Conservation (phyloP, 2,113 vertebrate species). For the Eurystomus gularis region DNA sequence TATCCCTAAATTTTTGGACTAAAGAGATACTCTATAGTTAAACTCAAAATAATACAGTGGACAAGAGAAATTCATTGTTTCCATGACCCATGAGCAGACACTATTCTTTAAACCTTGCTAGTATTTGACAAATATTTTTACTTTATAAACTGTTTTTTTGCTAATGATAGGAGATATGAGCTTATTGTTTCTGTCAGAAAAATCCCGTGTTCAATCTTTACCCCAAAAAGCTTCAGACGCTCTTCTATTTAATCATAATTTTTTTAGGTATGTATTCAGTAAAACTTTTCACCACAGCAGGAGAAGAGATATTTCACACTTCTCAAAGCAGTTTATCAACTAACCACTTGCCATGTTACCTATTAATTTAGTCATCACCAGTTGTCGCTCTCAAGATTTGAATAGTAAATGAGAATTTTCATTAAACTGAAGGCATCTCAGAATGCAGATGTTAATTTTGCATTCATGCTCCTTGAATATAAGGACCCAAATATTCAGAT, state of each 20-base stretch:
- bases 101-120: not conserved
- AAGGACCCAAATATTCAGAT: not conserved
- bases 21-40: not conserved
- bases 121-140: not conserved
- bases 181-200: not conserved
- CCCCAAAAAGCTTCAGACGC: not conserved
- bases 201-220: not conserved
- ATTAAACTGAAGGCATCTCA: not conserved
- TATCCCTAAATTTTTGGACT: not conserved
- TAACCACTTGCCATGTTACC: not conserved
- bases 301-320: not conserved
- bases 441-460: not conserved
- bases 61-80: not conserved
- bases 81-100: not conserved
- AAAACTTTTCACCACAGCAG: not conserved
- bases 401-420: not conserved
- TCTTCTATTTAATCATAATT: not conserved
- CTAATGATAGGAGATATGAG: not conserved
- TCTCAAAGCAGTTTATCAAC: not conserved
- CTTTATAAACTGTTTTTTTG: not conserved
- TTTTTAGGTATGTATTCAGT: not conserved
- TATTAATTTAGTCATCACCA: not conserved
- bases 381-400: not conserved
- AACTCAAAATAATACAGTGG: not conserved
- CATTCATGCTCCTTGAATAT: not conserved